Conservation (phyloP, 1,140 invertebrate species). For the Brachionus paranguensis region DNA sequence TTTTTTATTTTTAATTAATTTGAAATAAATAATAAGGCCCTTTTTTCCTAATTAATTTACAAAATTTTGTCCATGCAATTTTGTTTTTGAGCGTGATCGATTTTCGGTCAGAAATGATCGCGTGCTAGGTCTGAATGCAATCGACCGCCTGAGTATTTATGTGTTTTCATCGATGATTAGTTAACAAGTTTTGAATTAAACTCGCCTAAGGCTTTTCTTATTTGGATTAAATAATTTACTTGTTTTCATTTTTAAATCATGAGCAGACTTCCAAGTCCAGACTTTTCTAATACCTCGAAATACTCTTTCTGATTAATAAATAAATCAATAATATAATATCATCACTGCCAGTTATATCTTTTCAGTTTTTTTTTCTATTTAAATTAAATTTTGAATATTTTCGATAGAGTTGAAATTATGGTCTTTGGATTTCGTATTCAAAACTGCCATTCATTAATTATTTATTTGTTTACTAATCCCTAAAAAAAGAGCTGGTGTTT, state of each 20-base stretch:
- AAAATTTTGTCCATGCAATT: background rate
- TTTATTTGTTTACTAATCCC: background rate
- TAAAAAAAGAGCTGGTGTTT: background rate
- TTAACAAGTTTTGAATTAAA: background rate
- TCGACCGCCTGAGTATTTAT: background rate
- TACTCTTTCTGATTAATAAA: background rate
- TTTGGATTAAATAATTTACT: background rate
- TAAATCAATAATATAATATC: background rate
- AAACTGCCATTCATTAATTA: background rate
- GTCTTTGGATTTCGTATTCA: background rate
- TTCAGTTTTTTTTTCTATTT: background rate
- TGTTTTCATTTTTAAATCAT: background rate
- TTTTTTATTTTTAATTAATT: background rate
- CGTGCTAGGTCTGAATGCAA: background rate
- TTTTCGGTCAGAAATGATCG: background rate
- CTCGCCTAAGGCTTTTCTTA: background rate
- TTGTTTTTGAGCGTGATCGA: background rate
- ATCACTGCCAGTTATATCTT: background rate
- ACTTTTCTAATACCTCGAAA: constrained; percentile 8
- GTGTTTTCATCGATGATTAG: constrained; percentile 3
- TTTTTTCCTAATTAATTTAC: constrained; percentile 10
- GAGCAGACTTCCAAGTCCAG: background rate
- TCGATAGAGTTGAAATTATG: background rate
- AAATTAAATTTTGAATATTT: background rate
- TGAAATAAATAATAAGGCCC: background rate